Evolutionary conservation across 2,888 invertebrate genomes (phyloP).

Genomic region (Caenorhabditis macrosperma): DNA sequence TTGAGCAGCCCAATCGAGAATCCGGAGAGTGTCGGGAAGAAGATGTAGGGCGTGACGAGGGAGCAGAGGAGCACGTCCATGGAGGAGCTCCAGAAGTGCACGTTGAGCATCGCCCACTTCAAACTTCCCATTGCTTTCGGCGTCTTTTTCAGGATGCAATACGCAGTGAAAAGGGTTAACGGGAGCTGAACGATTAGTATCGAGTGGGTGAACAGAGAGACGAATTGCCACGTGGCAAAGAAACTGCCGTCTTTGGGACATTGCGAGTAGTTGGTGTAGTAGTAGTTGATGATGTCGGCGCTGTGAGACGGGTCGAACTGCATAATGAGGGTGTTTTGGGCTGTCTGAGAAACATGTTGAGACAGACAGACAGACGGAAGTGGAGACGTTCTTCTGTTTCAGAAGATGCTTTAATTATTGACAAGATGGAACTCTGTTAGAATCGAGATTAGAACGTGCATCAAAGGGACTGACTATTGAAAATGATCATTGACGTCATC

Average conservation of each 20-base stretch:
- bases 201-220: background rate
- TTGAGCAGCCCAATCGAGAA: background rate
- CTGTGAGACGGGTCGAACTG: background rate
- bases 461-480: too few species aligned
- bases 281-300: background rate
- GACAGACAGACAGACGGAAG: too few species aligned
- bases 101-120: slow-evolving; percentile 35
- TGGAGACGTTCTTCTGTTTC: too few species aligned
- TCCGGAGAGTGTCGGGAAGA: slow-evolving; percentile 6
- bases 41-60: slow-evolving; percentile 19
- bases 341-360: too few species aligned
- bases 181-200: background rate
- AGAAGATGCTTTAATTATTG: too few species aligned
- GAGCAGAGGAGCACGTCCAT: slow-evolving; percentile 16
- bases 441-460: too few species aligned
- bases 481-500: too few species aligned
- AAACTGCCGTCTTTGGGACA: background rate
- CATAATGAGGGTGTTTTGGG: too few species aligned
- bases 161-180: background rate
- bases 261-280: background rate
- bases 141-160: slow-evolving; percentile 1
- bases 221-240: background rate
- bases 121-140: slow-evolving; percentile 28
- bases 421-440: too few species aligned
- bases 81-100: slow-evolving; percentile 23